A percentile compares a stretch with the other conserved stretches of the same genome.
Evolutionary conservation across 2,797 vertebrate species (phyloP).

Genomic region (Sarcophilus harrisii): DNA sequence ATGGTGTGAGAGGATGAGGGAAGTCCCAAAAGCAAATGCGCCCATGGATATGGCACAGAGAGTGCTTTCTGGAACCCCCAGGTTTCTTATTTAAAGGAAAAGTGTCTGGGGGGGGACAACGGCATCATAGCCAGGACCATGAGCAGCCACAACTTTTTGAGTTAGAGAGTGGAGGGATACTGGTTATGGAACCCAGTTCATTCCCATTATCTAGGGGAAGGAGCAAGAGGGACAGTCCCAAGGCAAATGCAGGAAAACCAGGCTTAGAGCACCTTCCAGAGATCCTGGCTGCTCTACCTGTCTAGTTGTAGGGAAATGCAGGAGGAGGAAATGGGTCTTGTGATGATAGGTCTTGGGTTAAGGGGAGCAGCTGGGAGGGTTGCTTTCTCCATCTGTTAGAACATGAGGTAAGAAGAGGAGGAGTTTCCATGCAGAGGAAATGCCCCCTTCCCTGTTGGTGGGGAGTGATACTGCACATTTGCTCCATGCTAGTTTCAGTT

Average conservation of each 20-base stretch:
- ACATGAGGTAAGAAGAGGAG: neutral
- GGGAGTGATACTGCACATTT: neutral
- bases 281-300: neutral
- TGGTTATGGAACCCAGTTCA: neutral
- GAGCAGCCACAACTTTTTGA: neutral
- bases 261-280: neutral
- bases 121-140: neutral
- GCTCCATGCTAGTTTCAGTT: neutral
- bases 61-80: neutral
- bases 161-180: neutral
- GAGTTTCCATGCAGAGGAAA: neutral
- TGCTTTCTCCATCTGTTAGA: neutral
- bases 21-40: neutral
- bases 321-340: neutral
- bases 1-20: neutral
- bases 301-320: neutral
- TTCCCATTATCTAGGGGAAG: neutral
- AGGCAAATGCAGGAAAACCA: neutral
- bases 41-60: no score
- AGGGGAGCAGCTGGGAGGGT: neutral
- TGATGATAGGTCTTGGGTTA: neutral
- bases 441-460: neutral
- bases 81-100: neutral
- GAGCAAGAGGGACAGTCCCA: neutral
- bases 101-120: neutral